Percentiles rank a stretch among this genome's conserved stretches.
Conservation (phyloP, 2,888 invertebrate genomes). For the Phortica okadai region DNA sequence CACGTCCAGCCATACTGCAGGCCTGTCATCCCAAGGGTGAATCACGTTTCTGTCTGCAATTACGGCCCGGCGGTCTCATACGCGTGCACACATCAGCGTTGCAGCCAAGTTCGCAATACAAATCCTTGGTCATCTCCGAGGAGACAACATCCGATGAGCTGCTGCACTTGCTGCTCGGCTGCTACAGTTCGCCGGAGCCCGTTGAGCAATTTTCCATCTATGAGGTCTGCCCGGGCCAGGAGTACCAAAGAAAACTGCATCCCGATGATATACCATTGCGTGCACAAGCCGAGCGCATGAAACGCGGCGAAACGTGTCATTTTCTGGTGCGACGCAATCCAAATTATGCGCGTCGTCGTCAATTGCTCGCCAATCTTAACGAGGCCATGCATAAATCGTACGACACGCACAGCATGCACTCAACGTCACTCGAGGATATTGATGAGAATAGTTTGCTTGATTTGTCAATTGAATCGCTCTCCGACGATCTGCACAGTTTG, state of each 20-base stretch:
- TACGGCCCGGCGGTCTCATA: conserved; percentile 92
- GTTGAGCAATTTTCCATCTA: conserved; percentile 92
- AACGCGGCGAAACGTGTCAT: conserved; percentile 83
- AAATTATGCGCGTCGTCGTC: conserved; percentile 80
- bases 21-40: conserved; percentile 96
- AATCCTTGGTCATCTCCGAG: conserved; percentile 92
- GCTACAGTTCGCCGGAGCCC: conserved; percentile 89
- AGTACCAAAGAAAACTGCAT: conserved; percentile 91
- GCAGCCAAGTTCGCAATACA: conserved; percentile 94
- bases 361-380: conserved; percentile 72
- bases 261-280: conserved; percentile 90
- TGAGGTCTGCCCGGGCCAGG: conserved; percentile 88
- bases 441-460: conserved; percentile 67
- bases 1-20: conserved; percentile 92
- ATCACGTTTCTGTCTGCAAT: conserved; percentile 92
- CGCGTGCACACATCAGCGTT: conserved; percentile 94
- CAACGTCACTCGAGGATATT: conserved; percentile 52
- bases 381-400: conserved; percentile 63
- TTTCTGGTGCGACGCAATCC: conserved; percentile 90
- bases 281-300: conserved; percentile 85
- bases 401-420: conserved; percentile 45
- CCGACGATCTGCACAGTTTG: conserved; percentile 67
- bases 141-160: conserved; percentile 93
- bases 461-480: conserved; percentile 70
- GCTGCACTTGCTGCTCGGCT: conserved; percentile 88